Conservation (phyloP, 2,113 vertebrate genomes). For the Bothrops jararaca region DNA sequence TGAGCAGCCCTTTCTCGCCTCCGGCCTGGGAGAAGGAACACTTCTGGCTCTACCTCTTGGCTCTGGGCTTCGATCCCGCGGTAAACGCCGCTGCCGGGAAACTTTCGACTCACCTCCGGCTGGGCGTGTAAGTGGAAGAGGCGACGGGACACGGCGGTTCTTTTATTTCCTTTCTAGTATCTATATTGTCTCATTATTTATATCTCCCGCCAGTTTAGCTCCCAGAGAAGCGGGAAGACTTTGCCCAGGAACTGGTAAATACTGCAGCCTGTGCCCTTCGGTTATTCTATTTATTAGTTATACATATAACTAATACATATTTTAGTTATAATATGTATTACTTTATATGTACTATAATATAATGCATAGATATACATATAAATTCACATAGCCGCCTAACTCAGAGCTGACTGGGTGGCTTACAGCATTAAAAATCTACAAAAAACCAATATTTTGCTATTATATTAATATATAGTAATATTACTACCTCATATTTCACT, state of each 20-base stretch:
- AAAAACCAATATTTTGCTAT: not conserved
- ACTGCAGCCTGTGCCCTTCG: not conserved
- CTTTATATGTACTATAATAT: not conserved
- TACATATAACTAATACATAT: not conserved
- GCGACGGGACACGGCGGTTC: not conserved
- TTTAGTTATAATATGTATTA: not conserved
- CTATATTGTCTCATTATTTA: not conserved
- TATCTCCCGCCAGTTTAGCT: not conserved
- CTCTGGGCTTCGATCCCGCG: constrained; percentile 52
- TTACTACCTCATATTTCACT: not conserved
- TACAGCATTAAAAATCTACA: not conserved
- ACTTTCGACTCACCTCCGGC: not conserved
- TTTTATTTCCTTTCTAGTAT: not conserved
- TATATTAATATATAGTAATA: not conserved
- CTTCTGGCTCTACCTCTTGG: constrained; percentile 61
- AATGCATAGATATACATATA: not conserved
- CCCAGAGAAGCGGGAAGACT: not conserved
- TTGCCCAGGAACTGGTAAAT: not conserved
- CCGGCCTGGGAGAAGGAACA: constrained; percentile 42
- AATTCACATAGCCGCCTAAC: not conserved
- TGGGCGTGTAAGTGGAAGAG: constrained; percentile 57
- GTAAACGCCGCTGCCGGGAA: constrained; percentile 21
- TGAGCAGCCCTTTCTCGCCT: accelerated
- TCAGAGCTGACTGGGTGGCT: not conserved
- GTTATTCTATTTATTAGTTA: not conserved